A percentile compares a stretch with the other conserved stretches of the same genome.
phyloP scores from a whole-genome alignment of 2,888 invertebrate species.

The Nebria salina region DNA sequence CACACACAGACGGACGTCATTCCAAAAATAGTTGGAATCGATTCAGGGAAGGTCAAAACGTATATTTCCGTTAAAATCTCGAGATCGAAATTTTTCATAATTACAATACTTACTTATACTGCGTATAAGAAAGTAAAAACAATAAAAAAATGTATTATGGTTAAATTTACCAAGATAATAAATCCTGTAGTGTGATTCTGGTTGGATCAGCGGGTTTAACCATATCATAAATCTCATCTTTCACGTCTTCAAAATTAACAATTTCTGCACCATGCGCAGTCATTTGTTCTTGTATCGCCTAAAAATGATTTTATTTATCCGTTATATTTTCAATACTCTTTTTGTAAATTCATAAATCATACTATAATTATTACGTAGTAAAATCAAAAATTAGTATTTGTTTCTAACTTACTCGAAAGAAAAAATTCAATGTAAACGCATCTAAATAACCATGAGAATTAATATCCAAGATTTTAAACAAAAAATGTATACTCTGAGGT shows the following conservation, averaged over 20 bases:
- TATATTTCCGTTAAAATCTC: no score
- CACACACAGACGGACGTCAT: no score
- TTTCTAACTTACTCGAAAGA: slow-evolving; percentile 76
- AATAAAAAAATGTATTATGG: neutral
- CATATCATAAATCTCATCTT: slow-evolving; percentile 99
- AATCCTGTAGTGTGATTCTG: slow-evolving; percentile 86
- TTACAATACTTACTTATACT: no score
- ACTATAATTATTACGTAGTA: no score
- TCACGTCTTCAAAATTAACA: slow-evolving; percentile 92
- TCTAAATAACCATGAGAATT: slow-evolving; percentile 88
- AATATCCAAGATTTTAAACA: slow-evolving; percentile 92
- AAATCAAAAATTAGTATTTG: neutral
- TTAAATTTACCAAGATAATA: slow-evolving; percentile 73
- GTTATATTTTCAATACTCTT: no score
- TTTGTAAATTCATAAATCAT: no score
- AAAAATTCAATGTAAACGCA: slow-evolving; percentile 90
- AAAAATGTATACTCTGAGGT: slow-evolving; percentile 89
- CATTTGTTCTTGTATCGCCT: slow-evolving; percentile 92
- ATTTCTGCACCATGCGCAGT: slow-evolving; percentile 87
- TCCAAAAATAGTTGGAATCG: no score
- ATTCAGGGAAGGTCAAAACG: no score
- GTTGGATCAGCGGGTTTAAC: slow-evolving; percentile 87
- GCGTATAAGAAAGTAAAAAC: no score
- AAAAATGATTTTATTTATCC: neutral
- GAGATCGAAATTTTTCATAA: no score